Evolutionary conservation across 2,113 vertebrate species (phyloP).

Genomic region (Cyanoderma ruficeps): DNA sequence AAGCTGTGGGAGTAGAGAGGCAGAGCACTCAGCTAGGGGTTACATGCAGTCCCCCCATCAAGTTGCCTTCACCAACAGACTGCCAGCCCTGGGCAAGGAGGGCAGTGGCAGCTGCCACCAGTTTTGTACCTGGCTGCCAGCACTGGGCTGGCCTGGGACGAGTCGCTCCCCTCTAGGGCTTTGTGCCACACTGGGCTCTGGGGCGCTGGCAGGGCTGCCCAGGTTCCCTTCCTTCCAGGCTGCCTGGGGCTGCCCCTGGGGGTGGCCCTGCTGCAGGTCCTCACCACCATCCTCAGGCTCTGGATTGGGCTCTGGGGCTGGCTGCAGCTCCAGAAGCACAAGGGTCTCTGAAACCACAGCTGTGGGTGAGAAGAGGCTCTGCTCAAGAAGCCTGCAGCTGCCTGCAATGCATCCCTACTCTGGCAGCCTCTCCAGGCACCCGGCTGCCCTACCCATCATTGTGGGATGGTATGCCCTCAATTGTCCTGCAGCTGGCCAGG

Average conservation of each 20-base stretch:
- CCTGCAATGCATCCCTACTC: not conserved
- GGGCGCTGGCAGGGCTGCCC: accelerated
- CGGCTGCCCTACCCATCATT: accelerated
- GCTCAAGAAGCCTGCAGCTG: accelerated
- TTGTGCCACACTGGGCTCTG: not conserved
- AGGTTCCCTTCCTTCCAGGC: not conserved
- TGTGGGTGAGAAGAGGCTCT: not conserved
- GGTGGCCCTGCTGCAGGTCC: not conserved
- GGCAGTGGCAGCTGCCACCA: not conserved
- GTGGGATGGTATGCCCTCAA: not conserved
- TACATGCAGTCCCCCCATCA: not conserved
- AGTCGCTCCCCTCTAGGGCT: not conserved
- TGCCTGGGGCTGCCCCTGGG: not conserved
- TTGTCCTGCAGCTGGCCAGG: accelerated
- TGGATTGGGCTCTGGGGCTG: not conserved
- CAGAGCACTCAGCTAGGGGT: not conserved
- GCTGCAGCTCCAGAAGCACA: conserved; percentile 74
- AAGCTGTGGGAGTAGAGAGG: conserved; percentile 17
- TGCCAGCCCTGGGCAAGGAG: not conserved
- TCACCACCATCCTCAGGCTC: not conserved
- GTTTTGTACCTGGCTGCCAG: conserved; percentile 9
- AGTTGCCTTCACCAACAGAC: not conserved
- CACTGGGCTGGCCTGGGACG: accelerated
- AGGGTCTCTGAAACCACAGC: conserved; percentile 72
- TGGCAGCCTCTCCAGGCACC: not conserved